phyloP scores from a whole-genome alignment of 2,888 invertebrate species.

The Operophtera brumata region DNA sequence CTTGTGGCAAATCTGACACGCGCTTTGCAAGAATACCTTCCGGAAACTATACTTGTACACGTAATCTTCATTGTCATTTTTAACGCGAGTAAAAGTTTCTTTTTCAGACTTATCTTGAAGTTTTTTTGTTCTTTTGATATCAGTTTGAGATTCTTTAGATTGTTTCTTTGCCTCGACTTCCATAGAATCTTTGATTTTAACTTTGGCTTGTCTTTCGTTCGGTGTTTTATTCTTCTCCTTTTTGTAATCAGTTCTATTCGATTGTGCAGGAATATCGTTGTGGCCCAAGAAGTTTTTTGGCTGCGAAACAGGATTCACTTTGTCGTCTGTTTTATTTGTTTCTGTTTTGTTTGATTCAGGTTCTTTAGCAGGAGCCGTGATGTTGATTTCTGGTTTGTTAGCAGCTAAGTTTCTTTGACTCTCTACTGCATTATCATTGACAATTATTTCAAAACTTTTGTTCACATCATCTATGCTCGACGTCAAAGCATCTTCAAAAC shows the following conservation, averaged over 20 bases:
- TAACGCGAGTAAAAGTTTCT: constrained; percentile 51
- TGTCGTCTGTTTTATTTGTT: constrained; percentile 42
- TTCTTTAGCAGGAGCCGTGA: constrained; percentile 58
- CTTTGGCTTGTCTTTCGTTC: constrained; percentile 62
- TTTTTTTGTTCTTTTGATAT: constrained; percentile 45
- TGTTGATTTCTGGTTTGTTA: constrained; percentile 60
- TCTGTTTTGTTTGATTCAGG: constrained; percentile 31
- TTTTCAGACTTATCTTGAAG: constrained; percentile 42
- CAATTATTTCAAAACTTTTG: constrained; percentile 69
- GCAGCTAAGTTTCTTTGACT: constrained; percentile 33
- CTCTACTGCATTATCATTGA: constrained; percentile 47
- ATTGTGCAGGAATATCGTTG: constrained; percentile 76
- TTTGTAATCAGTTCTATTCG: constrained; percentile 76
- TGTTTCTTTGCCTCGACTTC: constrained; percentile 52
- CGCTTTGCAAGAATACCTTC: constrained; percentile 81
- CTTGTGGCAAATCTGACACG: constrained; percentile 79
- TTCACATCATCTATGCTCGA: constrained; percentile 70
- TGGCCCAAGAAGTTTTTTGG: constrained; percentile 81
- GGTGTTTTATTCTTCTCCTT: constrained; percentile 75
- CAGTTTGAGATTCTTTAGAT: constrained; percentile 62
- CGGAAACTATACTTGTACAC: constrained; percentile 84
- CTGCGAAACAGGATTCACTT: constrained; percentile 60
- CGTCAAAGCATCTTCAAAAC: constrained; percentile 72
- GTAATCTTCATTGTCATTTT: constrained; percentile 81
- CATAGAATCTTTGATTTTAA: constrained; percentile 67